Conservation (phyloP, 2,113 vertebrate genomes). For the Anoplopoma fimbria region DNA sequence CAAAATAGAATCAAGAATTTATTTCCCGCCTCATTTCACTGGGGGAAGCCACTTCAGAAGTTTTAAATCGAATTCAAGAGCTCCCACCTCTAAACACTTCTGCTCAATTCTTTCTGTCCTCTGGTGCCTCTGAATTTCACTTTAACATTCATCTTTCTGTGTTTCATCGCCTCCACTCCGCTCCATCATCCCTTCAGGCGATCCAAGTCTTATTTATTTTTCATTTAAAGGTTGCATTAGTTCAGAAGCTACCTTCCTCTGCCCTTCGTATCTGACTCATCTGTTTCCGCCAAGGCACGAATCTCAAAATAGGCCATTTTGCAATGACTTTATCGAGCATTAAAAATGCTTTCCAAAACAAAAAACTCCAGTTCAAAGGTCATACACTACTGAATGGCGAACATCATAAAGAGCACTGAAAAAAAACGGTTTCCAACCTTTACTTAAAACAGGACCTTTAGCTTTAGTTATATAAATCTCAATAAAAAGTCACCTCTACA, state of each 20-base stretch:
- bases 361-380: conserved; percentile 11
- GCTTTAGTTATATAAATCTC: conserved; percentile 18
- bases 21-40: conserved; percentile 18
- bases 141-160: conserved; percentile 48
- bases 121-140: conserved; percentile 50
- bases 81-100: conserved; percentile 49
- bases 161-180: conserved; percentile 42
- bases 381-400: background rate
- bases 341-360: conserved; percentile 13
- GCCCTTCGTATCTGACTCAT: conserved; percentile 46
- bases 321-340: conserved; percentile 26
- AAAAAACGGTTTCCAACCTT: background rate
- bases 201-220: conserved; percentile 54
- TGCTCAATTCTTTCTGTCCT: conserved; percentile 36
- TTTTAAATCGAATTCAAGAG: conserved; percentile 45
- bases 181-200: conserved; percentile 56
- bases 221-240: conserved; percentile 56
- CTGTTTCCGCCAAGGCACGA: conserved; percentile 21
- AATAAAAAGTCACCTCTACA: conserved; percentile 1
- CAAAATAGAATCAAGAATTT: conserved; percentile 34
- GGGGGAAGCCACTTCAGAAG: conserved; percentile 31
- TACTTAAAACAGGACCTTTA: conserved; percentile 23
- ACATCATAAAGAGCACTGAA: background rate
- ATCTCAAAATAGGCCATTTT: conserved; percentile 40
- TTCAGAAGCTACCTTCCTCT: conserved; percentile 38